Percentiles rank a stretch among this genome's conserved stretches.
phyloP scores from a whole-genome alignment of 2,113 vertebrate species.

The Noturus placidus region DNA sequence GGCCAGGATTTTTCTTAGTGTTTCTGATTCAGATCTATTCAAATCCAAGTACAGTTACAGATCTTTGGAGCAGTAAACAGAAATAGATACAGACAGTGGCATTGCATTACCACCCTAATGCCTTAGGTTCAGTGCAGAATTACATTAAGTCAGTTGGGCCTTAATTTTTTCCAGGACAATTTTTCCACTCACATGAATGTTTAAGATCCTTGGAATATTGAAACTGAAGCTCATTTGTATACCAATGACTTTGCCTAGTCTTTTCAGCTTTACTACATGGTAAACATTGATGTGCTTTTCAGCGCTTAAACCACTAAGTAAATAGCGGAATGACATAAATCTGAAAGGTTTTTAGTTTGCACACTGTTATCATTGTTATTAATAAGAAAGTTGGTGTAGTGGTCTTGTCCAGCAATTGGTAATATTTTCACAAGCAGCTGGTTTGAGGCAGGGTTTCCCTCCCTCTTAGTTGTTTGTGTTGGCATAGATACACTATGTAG shows the following conservation, averaged over 20 bases:
- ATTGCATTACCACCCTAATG: neutral
- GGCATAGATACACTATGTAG: conserved; percentile 56
- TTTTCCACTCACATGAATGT: neutral
- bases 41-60: neutral
- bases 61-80: neutral
- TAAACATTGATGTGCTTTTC: conserved; percentile 32
- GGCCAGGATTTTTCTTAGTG: neutral
- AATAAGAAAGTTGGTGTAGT: conserved; percentile 35
- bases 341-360: conserved; percentile 3
- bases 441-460: conserved; percentile 64
- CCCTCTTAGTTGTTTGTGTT: conserved; percentile 70
- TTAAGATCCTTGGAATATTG: neutral
- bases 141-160: neutral
- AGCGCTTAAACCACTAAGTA: conserved; percentile 26
- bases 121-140: neutral
- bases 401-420: conserved; percentile 27
- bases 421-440: conserved; percentile 65
- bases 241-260: neutral
- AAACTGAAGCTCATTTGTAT: conserved; percentile 8
- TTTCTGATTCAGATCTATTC: neutral
- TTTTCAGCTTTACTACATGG: conserved; percentile 28
- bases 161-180: neutral
- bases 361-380: conserved; percentile 43
- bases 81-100: neutral
- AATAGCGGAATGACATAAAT: conserved; percentile 25